Conservation (phyloP, 1,140 invertebrate genomes). For the Adelges cooleyi region DNA sequence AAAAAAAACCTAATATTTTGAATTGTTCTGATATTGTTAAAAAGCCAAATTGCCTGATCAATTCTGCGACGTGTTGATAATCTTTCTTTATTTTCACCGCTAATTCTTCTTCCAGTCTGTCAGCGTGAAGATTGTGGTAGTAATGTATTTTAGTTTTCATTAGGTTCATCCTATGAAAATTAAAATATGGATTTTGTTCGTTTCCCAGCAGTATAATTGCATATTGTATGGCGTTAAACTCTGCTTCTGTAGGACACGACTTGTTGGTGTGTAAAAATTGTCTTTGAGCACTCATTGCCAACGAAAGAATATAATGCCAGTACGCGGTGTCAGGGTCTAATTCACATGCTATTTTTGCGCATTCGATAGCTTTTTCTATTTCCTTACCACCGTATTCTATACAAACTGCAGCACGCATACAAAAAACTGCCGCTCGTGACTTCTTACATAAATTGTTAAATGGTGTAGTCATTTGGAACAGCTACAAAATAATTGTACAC, state of each 20-base stretch:
- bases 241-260: not conserved
- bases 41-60: not conserved
- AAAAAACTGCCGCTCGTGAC: not conserved
- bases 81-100: not conserved
- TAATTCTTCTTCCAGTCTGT: not conserved
- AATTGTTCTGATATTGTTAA: not conserved
- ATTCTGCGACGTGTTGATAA: not conserved
- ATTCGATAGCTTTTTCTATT: not conserved
- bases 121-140: not conserved
- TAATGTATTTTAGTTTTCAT: not conserved
- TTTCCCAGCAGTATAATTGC: not conserved
- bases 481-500: not conserved
- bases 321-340: not conserved
- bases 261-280: not conserved
- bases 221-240: slow-evolving; percentile 2
- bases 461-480: not conserved
- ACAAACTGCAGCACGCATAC: not conserved
- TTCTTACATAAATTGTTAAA: not conserved
- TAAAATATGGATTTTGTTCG: slow-evolving; percentile 5
- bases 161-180: not conserved
- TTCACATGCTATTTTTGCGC: slow-evolving; percentile 2
- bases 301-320: not conserved
- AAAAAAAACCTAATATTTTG: no score
- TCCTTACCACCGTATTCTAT: not conserved
- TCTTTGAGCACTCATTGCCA: not conserved